These are phyloP conservation scores for Limnephilus auricula DNA, from an alignment of 2,888 invertebrate genomes.

Conservation along the genomic window DNA sequence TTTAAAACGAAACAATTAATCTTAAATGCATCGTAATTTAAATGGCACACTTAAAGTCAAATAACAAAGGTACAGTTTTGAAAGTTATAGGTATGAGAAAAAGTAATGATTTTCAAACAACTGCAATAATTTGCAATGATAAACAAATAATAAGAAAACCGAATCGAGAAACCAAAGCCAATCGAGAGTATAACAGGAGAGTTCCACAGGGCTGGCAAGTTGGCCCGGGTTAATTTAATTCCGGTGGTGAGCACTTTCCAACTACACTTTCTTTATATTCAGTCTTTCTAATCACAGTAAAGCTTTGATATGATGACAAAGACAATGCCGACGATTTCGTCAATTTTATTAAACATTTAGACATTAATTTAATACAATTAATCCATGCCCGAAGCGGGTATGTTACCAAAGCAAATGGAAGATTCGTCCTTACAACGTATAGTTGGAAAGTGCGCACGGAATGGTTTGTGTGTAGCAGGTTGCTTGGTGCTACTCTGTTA, in stretches of 20 bases:
- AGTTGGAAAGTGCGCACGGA: slow-evolving; percentile 22
- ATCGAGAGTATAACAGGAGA: not conserved
- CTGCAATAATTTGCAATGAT: not conserved
- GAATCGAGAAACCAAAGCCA: not conserved
- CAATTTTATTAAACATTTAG: slow-evolving; percentile 40
- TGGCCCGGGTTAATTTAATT: not conserved
- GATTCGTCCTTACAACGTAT: slow-evolving; percentile 48
- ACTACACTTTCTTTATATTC: slow-evolving; percentile 70
- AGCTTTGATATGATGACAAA: slow-evolving; percentile 76
- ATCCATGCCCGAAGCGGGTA: slow-evolving; percentile 23
- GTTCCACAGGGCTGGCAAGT: not conserved
- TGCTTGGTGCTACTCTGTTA: not conserved
- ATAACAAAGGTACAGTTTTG: slow-evolving; percentile 34
- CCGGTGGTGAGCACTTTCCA: not conserved
- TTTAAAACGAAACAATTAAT: slow-evolving; percentile 35
- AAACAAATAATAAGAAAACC: not conserved
- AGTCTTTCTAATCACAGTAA: slow-evolving; percentile 78
- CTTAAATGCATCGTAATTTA: slow-evolving; percentile 23
- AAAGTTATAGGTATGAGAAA: not conserved
- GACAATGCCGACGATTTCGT: slow-evolving; percentile 45
- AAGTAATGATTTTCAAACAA: not conserved
- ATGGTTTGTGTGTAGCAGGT: not conserved
- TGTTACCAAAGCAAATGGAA: slow-evolving; percentile 50
- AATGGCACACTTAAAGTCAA: slow-evolving; percentile 40
- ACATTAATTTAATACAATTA: slow-evolving; percentile 48